Conservation (phyloP, 2,113 vertebrate species). For the Mohoua ochrocephala region DNA sequence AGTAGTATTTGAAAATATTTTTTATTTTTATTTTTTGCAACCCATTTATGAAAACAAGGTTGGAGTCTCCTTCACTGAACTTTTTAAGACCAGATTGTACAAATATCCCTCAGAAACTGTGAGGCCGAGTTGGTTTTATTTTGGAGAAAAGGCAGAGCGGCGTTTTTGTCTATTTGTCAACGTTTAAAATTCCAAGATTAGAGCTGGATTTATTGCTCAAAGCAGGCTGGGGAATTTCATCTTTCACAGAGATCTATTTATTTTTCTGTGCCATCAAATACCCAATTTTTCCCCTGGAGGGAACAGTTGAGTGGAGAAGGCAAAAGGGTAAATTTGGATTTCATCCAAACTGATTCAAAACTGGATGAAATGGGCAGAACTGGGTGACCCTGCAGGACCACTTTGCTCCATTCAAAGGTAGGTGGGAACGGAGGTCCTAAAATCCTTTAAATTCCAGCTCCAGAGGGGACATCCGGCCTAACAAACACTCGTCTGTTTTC, state of each 20-base stretch:
- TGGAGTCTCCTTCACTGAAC: neutral
- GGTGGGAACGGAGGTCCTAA: neutral
- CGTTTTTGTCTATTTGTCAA: neutral
- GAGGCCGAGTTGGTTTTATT: neutral
- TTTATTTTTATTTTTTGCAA: neutral
- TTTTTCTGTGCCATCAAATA: neutral
- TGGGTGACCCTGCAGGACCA: fast-evolving
- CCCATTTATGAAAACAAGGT: neutral
- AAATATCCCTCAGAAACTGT: fast-evolving
- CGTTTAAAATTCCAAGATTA: neutral
- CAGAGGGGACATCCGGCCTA: fast-evolving
- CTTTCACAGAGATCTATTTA: neutral
- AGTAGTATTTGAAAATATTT: neutral
- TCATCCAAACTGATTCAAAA: neutral
- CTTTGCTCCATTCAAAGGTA: neutral
- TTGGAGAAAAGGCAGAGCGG: neutral
- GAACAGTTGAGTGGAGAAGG: neutral
- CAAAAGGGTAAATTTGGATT: neutral
- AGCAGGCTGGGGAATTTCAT: neutral
- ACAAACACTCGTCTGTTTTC: neutral
- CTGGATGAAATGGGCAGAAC: neutral
- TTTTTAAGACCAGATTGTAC: neutral
- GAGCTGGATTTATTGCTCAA: neutral
- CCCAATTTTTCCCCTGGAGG: neutral
- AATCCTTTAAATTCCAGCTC: neutral